phyloP scores from a whole-genome alignment of 2,888 invertebrate species.

The Aphidius colemani region DNA sequence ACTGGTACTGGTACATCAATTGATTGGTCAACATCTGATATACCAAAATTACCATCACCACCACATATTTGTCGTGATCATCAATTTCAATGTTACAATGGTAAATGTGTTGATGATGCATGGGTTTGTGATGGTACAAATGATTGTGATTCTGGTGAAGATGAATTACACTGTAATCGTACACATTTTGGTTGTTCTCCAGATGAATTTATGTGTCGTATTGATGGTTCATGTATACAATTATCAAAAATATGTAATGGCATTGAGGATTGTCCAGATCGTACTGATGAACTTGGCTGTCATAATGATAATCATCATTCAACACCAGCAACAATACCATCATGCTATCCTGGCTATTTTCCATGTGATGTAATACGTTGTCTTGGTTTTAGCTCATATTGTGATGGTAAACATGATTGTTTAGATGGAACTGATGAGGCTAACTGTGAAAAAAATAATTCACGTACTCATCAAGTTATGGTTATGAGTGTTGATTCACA shows the following conservation, averaged over 20 bases:
- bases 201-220: slow-evolving; percentile 66
- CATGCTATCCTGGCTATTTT: slow-evolving; percentile 64
- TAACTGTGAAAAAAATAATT: slow-evolving; percentile 64
- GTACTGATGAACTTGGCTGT: slow-evolving; percentile 63
- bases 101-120: slow-evolving; percentile 66
- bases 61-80: slow-evolving; percentile 62
- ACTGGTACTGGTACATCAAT: slow-evolving; percentile 23
- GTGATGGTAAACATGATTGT: slow-evolving; percentile 74
- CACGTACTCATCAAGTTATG: slow-evolving; percentile 60
- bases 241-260: slow-evolving; percentile 62
- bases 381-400: slow-evolving; percentile 66
- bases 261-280: slow-evolving; percentile 63
- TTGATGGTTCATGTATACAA: slow-evolving; percentile 69
- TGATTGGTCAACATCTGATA: slow-evolving; percentile 36
- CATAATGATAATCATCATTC: slow-evolving; percentile 40
- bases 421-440: slow-evolving; percentile 76
- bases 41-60: slow-evolving; percentile 32
- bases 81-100: slow-evolving; percentile 65
- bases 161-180: slow-evolving; percentile 65
- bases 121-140: slow-evolving; percentile 68
- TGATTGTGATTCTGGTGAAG: slow-evolving; percentile 68
- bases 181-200: slow-evolving; percentile 52
- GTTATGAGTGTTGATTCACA: slow-evolving; percentile 71
- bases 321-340: slow-evolving; percentile 58
- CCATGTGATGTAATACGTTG: slow-evolving; percentile 68